A percentile compares a stretch with the other conserved stretches of the same genome.
Conservation (phyloP, 2,797 vertebrate species). For the Lepidocolaptes lacrymiger region DNA sequence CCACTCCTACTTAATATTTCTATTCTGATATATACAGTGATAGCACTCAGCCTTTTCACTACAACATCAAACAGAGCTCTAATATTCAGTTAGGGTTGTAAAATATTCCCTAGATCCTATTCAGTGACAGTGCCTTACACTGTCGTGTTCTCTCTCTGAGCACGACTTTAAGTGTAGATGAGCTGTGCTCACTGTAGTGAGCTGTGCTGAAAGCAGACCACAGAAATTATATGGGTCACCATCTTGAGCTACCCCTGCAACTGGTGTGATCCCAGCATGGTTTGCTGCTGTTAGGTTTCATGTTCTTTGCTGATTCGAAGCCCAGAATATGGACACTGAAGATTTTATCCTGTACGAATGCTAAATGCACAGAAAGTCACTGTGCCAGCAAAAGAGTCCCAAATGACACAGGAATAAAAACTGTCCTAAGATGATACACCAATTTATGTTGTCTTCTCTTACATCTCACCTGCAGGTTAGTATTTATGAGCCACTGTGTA, state of each 20-base stretch:
- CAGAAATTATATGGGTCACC: not conserved
- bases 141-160: fast-evolving
- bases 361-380: not conserved
- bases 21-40: not conserved
- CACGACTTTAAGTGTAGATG: not conserved
- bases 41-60: not conserved
- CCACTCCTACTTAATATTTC: not conserved
- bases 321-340: not conserved
- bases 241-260: not conserved
- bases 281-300: not conserved
- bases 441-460: not conserved
- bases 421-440: not conserved
- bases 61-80: not conserved
- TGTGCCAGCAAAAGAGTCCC: not conserved
- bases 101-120: not conserved
- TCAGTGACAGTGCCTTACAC: not conserved
- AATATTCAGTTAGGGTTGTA: not conserved
- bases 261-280: not conserved
- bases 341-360: not conserved
- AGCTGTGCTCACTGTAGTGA: not conserved
- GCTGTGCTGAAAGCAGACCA: not conserved
- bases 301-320: not conserved
- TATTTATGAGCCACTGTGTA: not conserved
- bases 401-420: not conserved
- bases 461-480: not conserved